phyloP scores from a whole-genome alignment of 2,113 vertebrate genomes.

The Excalfactoria chinensis region DNA sequence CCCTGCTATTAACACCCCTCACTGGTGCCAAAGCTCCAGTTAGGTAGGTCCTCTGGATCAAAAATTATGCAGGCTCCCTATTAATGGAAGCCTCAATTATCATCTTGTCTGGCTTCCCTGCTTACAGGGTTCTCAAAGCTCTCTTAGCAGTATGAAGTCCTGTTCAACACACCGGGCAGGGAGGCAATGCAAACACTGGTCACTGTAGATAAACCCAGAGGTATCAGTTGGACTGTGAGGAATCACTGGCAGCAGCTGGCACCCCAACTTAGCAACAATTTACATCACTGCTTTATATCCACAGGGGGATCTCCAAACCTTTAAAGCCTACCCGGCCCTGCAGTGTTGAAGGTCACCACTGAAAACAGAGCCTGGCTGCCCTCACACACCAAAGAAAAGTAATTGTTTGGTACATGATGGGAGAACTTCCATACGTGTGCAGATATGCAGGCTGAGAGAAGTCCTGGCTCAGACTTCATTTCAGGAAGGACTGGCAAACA shows the following conservation, averaged over 20 bases:
- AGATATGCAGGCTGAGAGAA: background rate
- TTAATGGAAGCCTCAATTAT: background rate
- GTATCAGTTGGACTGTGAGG: slow-evolving; percentile 60
- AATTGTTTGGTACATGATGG: background rate
- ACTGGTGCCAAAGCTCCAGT: background rate
- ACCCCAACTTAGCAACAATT: slow-evolving; percentile 74
- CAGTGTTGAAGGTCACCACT: slow-evolving; percentile 47
- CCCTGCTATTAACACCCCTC: background rate
- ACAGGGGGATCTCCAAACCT: slow-evolving; percentile 35
- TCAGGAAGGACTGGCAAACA: slow-evolving; percentile 8
- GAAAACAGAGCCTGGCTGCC: background rate
- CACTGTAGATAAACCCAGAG: slow-evolving; percentile 35
- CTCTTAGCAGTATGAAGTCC: background rate
- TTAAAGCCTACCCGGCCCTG: background rate
- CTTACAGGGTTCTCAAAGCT: background rate
- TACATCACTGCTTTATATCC: slow-evolving; percentile 52
- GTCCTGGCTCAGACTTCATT: background rate
- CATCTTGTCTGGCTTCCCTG: background rate
- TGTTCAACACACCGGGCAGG: background rate
- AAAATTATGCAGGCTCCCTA: background rate
- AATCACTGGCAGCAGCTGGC: slow-evolving; percentile 61
- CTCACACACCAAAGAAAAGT: background rate
- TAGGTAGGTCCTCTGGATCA: background rate
- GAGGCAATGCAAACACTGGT: background rate
- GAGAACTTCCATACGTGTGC: background rate